Evolutionary conservation across 2,888 invertebrate genomes (phyloP).

Genomic region (Phasia obesa): DNA sequence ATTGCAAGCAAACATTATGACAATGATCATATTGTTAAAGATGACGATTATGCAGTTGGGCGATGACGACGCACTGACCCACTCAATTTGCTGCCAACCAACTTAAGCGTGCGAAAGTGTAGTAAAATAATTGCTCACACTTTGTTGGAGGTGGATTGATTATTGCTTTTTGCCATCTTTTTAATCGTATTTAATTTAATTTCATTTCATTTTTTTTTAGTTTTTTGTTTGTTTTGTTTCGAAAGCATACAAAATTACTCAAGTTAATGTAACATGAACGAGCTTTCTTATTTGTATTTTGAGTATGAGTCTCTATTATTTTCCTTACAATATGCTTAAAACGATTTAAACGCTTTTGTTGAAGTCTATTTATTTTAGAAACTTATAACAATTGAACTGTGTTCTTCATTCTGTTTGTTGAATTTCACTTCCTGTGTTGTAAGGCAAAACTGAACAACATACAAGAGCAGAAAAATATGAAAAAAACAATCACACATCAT

Average conservation of each 20-base stretch:
- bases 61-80: conserved; percentile 66
- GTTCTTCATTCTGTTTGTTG: conserved; percentile 48
- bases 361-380: conserved; percentile 62
- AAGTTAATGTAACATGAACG: conserved; percentile 47
- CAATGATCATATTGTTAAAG: conserved; percentile 31
- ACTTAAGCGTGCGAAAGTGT: conserved; percentile 61
- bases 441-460: conserved; percentile 9
- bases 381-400: conserved; percentile 45
- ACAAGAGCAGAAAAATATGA: conserved; percentile 9
- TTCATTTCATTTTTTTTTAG: too few relatives aligned
- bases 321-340: neutral
- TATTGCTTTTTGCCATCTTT: conserved; percentile 13
- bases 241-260: conserved; percentile 32
- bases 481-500: conserved; percentile 28
- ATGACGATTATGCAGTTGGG: conserved; percentile 1
- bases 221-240: neutral
- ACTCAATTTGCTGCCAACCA: conserved; percentile 63
- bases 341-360: conserved; percentile 13
- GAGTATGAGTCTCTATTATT: conserved; percentile 23
- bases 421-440: conserved; percentile 65
- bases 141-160: conserved; percentile 19
- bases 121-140: conserved; percentile 42
- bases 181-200: conserved; percentile 28
- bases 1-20: conserved; percentile 22
- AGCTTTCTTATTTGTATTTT: neutral